Evolutionary conservation across 1,140 invertebrate genomes (phyloP).

Genomic region (Hesperophylax magnus): DNA sequence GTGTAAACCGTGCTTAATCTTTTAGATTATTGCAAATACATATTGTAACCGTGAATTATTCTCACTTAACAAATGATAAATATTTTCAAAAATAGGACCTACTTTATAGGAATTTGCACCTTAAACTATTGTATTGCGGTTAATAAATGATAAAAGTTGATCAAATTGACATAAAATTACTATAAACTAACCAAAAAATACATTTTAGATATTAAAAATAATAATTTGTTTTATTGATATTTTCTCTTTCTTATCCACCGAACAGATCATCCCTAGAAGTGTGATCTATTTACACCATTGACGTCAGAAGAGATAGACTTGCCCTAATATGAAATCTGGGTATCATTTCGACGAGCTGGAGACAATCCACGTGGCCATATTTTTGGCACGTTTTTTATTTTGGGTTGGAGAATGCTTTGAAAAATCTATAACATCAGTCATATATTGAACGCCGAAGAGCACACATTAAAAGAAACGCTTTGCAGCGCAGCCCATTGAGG

Average conservation of each 20-base stretch:
- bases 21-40: neutral
- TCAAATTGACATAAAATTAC: slow-evolving; percentile 14
- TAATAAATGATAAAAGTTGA: slow-evolving; percentile 4
- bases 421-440: no score
- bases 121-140: slow-evolving; percentile 10
- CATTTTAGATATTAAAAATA: slow-evolving; percentile 27
- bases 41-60: neutral
- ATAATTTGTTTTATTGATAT: neutral
- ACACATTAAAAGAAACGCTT: no score
- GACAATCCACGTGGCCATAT: no score
- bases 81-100: slow-evolving; percentile 21
- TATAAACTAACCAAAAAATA: slow-evolving; percentile 13
- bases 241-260: neutral
- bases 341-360: no score
- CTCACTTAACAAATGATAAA: neutral
- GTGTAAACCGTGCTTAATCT: neutral
- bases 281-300: no score
- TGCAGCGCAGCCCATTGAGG: no score
- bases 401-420: no score
- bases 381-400: no score
- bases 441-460: no score
- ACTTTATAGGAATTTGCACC: slow-evolving; percentile 26
- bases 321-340: no score
- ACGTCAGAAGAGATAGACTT: no score
- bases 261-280: no score